Conservation (phyloP, 2,888 invertebrate genomes). For the Xestobium rufovillosum region DNA sequence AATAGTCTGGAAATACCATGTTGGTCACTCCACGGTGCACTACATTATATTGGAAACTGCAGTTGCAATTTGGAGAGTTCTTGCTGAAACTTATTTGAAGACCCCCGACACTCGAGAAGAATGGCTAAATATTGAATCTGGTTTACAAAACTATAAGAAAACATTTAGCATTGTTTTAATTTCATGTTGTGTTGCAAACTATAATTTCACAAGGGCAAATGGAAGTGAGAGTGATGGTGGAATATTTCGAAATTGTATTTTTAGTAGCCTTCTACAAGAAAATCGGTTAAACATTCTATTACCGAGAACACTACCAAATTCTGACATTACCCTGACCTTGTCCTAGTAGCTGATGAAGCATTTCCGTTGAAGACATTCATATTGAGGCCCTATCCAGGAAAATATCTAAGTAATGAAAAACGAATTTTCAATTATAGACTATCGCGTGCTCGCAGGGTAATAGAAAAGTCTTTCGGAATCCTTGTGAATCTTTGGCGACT, state of each 20-base stretch:
- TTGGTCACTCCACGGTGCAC: constrained; percentile 11
- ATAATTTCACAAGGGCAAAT: constrained; percentile 17
- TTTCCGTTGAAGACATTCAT: constrained; percentile 23
- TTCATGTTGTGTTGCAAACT: too few species aligned
- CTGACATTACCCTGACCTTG: constrained; percentile 10
- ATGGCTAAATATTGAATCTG: too few species aligned
- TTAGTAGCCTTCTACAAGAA: constrained; percentile 19
- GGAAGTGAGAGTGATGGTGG: constrained; percentile 16
- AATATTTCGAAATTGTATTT: constrained; percentile 15
- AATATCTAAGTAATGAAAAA: constrained; percentile 16
- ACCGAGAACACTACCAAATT: constrained; percentile 9
- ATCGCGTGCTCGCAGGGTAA: constrained; percentile 22
- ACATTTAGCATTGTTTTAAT: too few species aligned
- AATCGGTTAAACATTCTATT: constrained; percentile 17
- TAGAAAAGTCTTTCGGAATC: constrained; percentile 29
- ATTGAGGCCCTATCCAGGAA: constrained; percentile 25
- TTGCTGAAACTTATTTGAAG: constrained; percentile 12
- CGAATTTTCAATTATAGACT: constrained; percentile 25
- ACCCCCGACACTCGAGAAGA: too few species aligned
- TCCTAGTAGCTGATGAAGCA: constrained; percentile 24
- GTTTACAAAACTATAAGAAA: too few species aligned
- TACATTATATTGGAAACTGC: constrained; percentile 7
- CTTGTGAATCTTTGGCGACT: constrained; percentile 23
- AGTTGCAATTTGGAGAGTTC: constrained; percentile 9
- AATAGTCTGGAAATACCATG: constrained; percentile 6